phyloP scores from a whole-genome alignment of 1,140 invertebrate genomes.

The Drosophila dunni region DNA sequence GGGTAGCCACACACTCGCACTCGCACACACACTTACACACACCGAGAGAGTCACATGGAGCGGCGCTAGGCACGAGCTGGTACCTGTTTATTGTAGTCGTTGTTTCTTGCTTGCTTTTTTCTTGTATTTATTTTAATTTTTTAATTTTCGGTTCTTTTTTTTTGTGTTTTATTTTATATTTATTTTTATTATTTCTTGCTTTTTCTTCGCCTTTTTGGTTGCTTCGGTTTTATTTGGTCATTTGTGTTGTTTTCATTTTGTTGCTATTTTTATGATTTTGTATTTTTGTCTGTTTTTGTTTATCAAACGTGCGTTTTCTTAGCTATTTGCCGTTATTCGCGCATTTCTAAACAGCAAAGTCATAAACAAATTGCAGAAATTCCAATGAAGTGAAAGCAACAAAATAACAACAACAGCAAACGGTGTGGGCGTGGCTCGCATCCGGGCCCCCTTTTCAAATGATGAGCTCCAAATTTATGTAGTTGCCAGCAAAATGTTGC shows the following conservation, averaged over 20 bases:
- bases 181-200: conserved; percentile 23
- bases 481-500: conserved; percentile 13
- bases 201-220: conserved; percentile 31
- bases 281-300: conserved; percentile 35
- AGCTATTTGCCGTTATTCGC: conserved; percentile 36
- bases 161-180: conserved; percentile 34
- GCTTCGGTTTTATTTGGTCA: conserved; percentile 11
- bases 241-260: neutral
- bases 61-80: conserved; percentile 79
- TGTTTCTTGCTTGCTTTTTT: conserved; percentile 45
- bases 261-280: conserved; percentile 22
- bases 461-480: conserved; percentile 32
- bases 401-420: neutral
- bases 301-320: conserved; percentile 24
- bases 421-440: conserved; percentile 12
- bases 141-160: conserved; percentile 47
- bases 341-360: conserved; percentile 37
- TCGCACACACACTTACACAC: conserved; percentile 31
- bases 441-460: conserved; percentile 1
- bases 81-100: conserved; percentile 74
- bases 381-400: conserved; percentile 43
- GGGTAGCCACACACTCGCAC: conserved; percentile 7
- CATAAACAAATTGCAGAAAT: conserved; percentile 42
- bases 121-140: conserved; percentile 47
- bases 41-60: conserved; percentile 49